phyloP scores from a whole-genome alignment of 2,113 vertebrate species.

The Ophiodon elongatus region DNA sequence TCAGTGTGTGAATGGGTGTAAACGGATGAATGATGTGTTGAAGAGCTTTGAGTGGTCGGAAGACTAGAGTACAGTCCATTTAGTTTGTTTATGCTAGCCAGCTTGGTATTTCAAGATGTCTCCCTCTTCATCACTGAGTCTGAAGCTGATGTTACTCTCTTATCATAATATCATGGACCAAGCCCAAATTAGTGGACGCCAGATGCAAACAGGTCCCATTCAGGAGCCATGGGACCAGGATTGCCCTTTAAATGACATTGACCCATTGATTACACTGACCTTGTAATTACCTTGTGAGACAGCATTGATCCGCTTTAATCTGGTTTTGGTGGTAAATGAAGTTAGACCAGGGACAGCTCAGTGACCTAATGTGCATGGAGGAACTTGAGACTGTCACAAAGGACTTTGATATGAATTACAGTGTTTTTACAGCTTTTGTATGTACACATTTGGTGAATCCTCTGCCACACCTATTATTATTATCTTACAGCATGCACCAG shows the following conservation, averaged over 20 bases:
- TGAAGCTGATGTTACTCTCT: neutral
- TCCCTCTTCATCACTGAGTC: neutral
- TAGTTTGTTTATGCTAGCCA: neutral
- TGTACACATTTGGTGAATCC: neutral
- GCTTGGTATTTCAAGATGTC: too few species aligned
- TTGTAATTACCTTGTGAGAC: constrained; percentile 5
- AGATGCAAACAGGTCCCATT: neutral
- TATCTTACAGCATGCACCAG: neutral
- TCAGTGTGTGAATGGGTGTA: too few species aligned
- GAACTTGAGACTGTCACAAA: neutral
- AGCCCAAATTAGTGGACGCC: neutral
- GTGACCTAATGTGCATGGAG: neutral
- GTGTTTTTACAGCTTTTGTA: neutral
- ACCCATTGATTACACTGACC: neutral
- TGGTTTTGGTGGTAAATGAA: constrained; percentile 4
- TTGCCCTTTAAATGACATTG: neutral
- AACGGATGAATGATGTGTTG: too few species aligned
- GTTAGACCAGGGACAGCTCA: neutral
- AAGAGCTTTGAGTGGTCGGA: too few species aligned
- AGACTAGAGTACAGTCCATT: too few species aligned
- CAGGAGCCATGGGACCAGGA: neutral
- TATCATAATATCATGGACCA: neutral
- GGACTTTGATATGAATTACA: neutral
- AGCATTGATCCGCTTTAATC: constrained; percentile 3
- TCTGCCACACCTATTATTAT: neutral